phyloP scores from a whole-genome alignment of 2,888 invertebrate genomes.

The Platycheirus albimanus region DNA sequence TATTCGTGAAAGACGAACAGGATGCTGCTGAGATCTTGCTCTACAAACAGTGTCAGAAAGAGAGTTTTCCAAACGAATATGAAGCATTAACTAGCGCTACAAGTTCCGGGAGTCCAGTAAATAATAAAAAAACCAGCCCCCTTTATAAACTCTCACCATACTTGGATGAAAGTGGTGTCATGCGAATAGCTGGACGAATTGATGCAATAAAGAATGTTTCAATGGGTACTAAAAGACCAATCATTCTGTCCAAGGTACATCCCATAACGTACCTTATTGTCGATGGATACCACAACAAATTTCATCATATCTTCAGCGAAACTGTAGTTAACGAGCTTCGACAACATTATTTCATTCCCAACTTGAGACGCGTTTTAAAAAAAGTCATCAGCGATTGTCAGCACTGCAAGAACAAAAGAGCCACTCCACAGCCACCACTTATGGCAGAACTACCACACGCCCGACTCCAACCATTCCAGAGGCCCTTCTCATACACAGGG shows the following conservation, averaged over 20 bases:
- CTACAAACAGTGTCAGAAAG: constrained; percentile 28
- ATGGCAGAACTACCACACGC: no score
- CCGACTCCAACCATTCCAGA: no score
- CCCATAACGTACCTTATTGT: constrained; percentile 33
- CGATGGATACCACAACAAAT: constrained; percentile 43
- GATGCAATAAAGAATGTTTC: constrained; percentile 39
- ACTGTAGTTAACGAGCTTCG: no score
- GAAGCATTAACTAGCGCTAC: not conserved
- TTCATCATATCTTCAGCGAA: constrained; percentile 12
- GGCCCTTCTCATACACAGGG: no score
- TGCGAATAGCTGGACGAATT: constrained; percentile 43
- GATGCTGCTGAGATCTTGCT: constrained; percentile 5
- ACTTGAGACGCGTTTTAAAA: no score
- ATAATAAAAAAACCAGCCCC: not conserved
- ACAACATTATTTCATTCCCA: no score
- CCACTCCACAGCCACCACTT: no score
- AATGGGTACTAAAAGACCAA: constrained; percentile 44
- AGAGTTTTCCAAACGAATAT: constrained; percentile 7
- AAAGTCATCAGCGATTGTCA: no score
- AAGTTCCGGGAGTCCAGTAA: no score
- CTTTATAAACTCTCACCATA: constrained; percentile 34
- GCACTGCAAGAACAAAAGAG: no score
- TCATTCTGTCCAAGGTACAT: constrained; percentile 47
- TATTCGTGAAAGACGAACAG: not conserved
- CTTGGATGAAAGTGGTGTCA: constrained; percentile 31